Evolutionary conservation across 2,113 vertebrate species (phyloP).

Genomic region (Lycaon pictus): DNA sequence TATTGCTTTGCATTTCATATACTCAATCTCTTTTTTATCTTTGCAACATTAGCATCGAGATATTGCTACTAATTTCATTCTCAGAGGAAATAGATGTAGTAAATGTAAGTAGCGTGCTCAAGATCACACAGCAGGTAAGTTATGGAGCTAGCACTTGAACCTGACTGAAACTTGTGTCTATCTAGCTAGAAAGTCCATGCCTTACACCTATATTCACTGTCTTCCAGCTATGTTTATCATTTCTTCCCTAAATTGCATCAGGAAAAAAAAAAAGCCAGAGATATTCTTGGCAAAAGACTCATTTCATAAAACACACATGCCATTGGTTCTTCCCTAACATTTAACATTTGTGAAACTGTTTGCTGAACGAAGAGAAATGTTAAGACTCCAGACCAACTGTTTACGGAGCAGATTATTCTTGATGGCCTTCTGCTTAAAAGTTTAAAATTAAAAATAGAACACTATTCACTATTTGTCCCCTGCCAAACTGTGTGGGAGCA

Average conservation of each 20-base stretch:
- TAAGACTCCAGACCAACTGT: constrained; percentile 72
- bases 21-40: neutral
- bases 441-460: constrained; percentile 73
- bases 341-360: constrained; percentile 78
- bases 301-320: constrained; percentile 72
- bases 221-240: constrained; percentile 52
- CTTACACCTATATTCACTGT: neutral
- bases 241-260: constrained; percentile 14
- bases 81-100: neutral
- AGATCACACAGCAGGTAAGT: neutral
- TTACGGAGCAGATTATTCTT: constrained; percentile 78
- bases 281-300: constrained; percentile 70
- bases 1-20: neutral
- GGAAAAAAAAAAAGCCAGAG: constrained; percentile 32
- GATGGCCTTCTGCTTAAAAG: constrained; percentile 75
- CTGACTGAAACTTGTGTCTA: neutral
- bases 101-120: neutral
- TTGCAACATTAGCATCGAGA: neutral
- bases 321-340: constrained; percentile 68
- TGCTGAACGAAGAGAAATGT: constrained; percentile 69
- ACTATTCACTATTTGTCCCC: constrained; percentile 17
- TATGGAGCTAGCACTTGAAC: neutral
- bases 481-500: constrained; percentile 48
- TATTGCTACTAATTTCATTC: constrained; percentile 1
- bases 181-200: neutral